Evolutionary conservation across 2,113 vertebrate species (phyloP).

Genomic region (Actenoides hombroni): DNA sequence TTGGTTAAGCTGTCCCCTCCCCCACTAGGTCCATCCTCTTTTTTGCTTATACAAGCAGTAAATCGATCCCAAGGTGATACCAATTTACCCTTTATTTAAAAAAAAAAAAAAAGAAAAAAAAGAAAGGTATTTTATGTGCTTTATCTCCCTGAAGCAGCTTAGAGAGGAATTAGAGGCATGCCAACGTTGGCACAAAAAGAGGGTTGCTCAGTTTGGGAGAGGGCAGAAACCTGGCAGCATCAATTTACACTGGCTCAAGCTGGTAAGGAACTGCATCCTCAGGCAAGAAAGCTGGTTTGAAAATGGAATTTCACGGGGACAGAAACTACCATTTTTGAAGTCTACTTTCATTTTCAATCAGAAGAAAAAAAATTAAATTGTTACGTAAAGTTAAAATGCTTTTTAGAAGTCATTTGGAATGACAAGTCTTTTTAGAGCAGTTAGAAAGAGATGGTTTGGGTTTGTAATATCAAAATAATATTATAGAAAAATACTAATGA

Average conservation of each 20-base stretch:
- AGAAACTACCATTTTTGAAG: not conserved
- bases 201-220: not conserved
- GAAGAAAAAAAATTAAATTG: not conserved
- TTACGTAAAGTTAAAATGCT: not conserved
- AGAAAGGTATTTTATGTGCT: not conserved
- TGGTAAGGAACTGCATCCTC: not conserved
- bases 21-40: not conserved
- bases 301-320: conserved; percentile 8
- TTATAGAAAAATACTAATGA: not conserved
- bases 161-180: not conserved
- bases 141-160: conserved; percentile 25
- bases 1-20: not conserved
- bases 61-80: not conserved
- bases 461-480: not conserved
- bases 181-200: not conserved
- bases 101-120: not conserved
- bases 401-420: not conserved
- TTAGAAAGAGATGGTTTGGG: not conserved
- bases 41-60: not conserved
- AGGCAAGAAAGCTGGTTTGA: not conserved
- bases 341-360: not conserved
- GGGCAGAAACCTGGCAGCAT: conserved; percentile 40
- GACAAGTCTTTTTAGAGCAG: not conserved
- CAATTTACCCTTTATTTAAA: not conserved
- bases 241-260: not conserved